Evolutionary conservation across 2,888 invertebrate genomes (phyloP).

Genomic region (Cantharis rustica): DNA sequence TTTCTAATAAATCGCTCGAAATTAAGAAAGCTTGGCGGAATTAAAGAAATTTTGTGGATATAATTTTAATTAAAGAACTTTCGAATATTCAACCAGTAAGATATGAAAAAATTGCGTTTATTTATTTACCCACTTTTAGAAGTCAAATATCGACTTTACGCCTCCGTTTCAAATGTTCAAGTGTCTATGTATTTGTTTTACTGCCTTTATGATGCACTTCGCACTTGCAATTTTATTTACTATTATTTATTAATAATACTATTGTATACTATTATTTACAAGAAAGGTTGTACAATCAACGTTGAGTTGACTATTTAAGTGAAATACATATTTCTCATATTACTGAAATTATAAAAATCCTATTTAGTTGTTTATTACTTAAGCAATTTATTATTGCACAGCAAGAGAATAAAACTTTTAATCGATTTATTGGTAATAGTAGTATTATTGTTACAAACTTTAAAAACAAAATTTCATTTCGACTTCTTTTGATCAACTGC

Average conservation of each 20-base stretch:
- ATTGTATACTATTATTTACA: no score
- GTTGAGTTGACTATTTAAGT: no score
- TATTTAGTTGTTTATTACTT: neutral
- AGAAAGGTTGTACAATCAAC: no score
- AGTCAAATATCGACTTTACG: no score
- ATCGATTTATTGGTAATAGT: neutral
- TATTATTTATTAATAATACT: no score
- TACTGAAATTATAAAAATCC: neutral
- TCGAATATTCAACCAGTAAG: neutral
- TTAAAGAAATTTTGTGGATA: neutral
- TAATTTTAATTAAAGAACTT: neutral
- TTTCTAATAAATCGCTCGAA: neutral
- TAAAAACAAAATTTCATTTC: neutral
- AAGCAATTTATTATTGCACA: neutral
- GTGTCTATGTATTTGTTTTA: no score
- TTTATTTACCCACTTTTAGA: neutral
- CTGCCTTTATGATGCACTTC: no score
- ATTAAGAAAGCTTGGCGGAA: neutral
- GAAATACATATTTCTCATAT: no score
- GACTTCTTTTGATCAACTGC: neutral
- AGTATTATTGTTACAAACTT: neutral
- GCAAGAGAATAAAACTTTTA: no score
- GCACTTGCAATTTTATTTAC: no score
- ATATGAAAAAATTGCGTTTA: neutral
- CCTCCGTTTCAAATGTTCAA: no score